Evolutionary conservation across 2,113 vertebrate species (phyloP).

Genomic region (Riparia riparia): DNA sequence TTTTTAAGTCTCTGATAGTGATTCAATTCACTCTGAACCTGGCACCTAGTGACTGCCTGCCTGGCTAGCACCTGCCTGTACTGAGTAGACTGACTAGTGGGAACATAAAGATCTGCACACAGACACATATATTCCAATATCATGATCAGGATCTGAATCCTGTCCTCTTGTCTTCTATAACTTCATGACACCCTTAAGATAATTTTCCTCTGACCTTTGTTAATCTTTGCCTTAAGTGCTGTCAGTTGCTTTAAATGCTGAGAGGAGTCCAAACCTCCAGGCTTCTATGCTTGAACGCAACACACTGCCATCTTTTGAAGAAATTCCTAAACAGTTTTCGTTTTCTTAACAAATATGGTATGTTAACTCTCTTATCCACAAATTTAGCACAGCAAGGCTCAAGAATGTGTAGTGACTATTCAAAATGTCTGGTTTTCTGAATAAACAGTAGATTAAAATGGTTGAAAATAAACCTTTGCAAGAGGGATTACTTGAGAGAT

Average conservation of each 20-base stretch:
- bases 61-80: neutral
- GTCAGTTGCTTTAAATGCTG: neutral
- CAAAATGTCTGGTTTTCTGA: neutral
- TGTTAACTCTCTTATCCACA: neutral
- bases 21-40: neutral
- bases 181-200: neutral
- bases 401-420: neutral
- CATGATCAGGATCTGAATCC: neutral
- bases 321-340: neutral
- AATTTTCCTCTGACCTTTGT: neutral
- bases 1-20: neutral
- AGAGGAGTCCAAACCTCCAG: neutral
- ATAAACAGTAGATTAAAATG: neutral
- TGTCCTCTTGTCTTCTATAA: neutral
- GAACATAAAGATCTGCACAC: neutral
- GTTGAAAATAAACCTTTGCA: neutral
- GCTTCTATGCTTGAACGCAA: neutral
- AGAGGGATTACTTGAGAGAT: neutral
- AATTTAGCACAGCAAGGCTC: neutral
- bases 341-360: neutral
- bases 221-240: neutral
- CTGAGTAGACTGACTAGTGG: neutral
- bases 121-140: neutral
- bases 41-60: neutral
- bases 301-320: neutral